Evolutionary conservation across 2,113 vertebrate genomes (phyloP).

Genomic region (Carassius carassius): DNA sequence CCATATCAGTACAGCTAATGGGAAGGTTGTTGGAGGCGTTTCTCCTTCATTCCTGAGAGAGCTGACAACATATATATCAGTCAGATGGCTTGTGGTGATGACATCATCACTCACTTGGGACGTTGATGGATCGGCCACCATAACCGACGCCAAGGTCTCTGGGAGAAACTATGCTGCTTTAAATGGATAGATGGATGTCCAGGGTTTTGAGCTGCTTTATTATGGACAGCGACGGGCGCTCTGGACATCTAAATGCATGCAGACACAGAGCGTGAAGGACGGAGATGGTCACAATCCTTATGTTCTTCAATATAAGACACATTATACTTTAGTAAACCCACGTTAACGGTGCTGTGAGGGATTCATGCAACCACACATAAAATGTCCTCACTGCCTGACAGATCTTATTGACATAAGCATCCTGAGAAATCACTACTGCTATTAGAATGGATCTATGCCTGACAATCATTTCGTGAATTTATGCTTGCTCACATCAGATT

Average conservation of each 20-base stretch:
- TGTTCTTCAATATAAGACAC: background rate
- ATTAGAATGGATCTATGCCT: background rate
- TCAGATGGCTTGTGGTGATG: slow-evolving; percentile 64
- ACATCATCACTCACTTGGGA: slow-evolving; percentile 71
- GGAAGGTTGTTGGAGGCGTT: background rate
- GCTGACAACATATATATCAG: background rate
- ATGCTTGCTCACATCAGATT: background rate
- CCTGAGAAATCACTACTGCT: background rate
- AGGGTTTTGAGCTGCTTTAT: slow-evolving; percentile 65
- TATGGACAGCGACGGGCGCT: slow-evolving; percentile 67
- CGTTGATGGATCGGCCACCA: slow-evolving; percentile 70
- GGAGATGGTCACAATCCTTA: background rate
- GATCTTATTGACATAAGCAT: background rate
- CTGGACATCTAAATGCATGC: slow-evolving; percentile 56
- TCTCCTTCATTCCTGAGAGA: background rate
- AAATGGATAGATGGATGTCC: slow-evolving; percentile 62
- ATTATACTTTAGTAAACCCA: background rate
- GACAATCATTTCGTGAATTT: background rate
- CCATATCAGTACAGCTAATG: background rate
- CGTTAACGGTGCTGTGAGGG: background rate
- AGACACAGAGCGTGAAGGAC: slow-evolving; percentile 48
- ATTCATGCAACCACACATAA: background rate
- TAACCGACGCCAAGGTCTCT: slow-evolving; percentile 65
- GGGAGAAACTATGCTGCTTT: slow-evolving; percentile 43
- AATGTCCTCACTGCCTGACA: background rate